Evolutionary conservation across 2,113 vertebrate species (phyloP), one percentile per base, ranked within the genome.

Genomic region (Vulpes ferrilata): DNA sequence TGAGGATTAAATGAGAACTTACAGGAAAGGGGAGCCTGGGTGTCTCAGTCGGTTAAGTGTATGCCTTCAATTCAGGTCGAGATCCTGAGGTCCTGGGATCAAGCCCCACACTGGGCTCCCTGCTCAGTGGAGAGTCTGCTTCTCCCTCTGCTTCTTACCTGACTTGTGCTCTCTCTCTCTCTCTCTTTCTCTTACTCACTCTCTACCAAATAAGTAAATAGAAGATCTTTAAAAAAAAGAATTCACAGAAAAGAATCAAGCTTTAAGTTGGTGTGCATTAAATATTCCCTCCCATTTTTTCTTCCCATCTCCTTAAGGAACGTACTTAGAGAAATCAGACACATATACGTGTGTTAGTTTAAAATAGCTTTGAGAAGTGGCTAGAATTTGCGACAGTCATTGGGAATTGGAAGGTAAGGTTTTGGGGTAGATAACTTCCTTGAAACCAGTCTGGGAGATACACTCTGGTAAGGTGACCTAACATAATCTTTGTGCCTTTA

Each of bases 381-480:
- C 84, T 93, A 38, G 53, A 94, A 87, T 95, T 97, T 88, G 82
- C 43, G 10, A 8, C 3, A 30, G 32, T 92, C 55, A 64, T 53
- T 97, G 64, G 32, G 53, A 93, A 95, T 74, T 79, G n/a, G 73
- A 48, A 62, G 17, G 16, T 90, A 30, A 88, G 64, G 69, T 20
- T 12, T 96, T 93, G 51, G 55, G 35, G 23, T 43, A 15, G 23
- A 51, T 96, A 20, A 92, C 83, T 97, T 97, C 65, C 11, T 96
- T 97, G 76, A 96, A 94, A 87, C 16, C 35, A 96, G 59, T 48
- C 35, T 80, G 64, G 94, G 59, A 96, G 57, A 59, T 60, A 19
- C 4, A 86, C 30, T 90, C 59, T 89, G 62, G 67, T 69, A 74
- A 67, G 13, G 30, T 85, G 95, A 88, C 25, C 32, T 73, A 86